phyloP scores from a whole-genome alignment of 2,888 invertebrate species.

The Cerastis leucographa region DNA sequence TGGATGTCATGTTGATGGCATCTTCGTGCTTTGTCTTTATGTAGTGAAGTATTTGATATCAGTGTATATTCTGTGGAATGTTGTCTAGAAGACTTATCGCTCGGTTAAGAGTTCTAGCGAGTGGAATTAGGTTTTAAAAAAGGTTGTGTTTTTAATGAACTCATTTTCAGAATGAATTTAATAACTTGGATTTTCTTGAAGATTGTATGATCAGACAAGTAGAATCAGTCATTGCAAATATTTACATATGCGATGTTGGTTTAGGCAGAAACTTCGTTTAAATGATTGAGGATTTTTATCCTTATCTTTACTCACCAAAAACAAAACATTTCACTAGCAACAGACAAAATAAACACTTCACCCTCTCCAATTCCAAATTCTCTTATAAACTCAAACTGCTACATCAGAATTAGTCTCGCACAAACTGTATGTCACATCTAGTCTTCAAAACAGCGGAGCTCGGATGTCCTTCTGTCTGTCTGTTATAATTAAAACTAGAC shows the following conservation, averaged over 20 bases:
- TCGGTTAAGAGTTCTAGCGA: background rate
- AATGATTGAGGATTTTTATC: too few species aligned
- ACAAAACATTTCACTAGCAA: background rate
- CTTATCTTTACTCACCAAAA: background rate
- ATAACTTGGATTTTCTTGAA: background rate
- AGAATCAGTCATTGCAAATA: background rate
- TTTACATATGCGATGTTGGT: background rate
- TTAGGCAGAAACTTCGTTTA: background rate
- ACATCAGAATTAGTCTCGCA: conserved; percentile 36
- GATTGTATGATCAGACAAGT: background rate
- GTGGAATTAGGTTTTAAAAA: background rate
- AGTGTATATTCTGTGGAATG: conserved; percentile 8
- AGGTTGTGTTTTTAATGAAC: background rate
- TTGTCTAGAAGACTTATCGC: conserved; percentile 1
- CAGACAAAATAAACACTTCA: background rate
- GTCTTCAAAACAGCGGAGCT: conserved; percentile 61
- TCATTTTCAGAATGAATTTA: background rate
- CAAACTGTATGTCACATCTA: conserved; percentile 43
- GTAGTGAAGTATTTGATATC: conserved; percentile 27
- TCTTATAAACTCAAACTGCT: conserved; percentile 20
- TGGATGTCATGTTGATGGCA: conserved; percentile 55
- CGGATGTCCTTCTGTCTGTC: conserved; percentile 63
- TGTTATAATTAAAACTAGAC: conserved; percentile 67
- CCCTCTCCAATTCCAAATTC: conserved; percentile 11
- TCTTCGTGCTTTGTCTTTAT: conserved; percentile 55